Conservation (phyloP, 2,797 vertebrate species). For the Babyrousa celebensis region DNA sequence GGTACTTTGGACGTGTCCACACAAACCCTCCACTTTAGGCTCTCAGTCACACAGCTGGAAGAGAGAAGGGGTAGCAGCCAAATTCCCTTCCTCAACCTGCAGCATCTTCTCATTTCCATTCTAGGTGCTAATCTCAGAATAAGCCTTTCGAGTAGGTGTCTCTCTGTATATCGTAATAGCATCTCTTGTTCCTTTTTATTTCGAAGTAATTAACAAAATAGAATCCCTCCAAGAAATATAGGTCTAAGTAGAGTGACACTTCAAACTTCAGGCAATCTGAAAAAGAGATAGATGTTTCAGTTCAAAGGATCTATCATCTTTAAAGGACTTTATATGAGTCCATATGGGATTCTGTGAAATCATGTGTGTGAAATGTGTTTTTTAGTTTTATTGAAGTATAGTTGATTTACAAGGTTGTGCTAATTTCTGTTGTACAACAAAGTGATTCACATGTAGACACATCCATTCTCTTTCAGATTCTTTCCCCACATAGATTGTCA, state of each 20-base stretch:
- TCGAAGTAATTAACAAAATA: conserved; percentile 62
- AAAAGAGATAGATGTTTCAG: conserved; percentile 52
- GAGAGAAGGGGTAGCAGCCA: conserved; percentile 1
- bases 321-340: neutral
- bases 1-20: neutral
- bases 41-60: neutral
- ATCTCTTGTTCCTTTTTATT: conserved; percentile 49
- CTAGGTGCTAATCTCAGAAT: conserved; percentile 41
- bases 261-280: conserved; percentile 43
- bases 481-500: too few species aligned
- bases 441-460: too few species aligned
- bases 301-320: conserved; percentile 46
- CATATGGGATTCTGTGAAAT: neutral
- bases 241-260: conserved; percentile 47
- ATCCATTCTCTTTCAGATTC: too few species aligned
- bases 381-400: too few species aligned
- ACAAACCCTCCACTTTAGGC: neutral
- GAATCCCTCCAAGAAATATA: conserved; percentile 17
- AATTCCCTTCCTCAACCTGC: neutral
- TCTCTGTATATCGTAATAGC: neutral
- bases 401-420: too few species aligned
- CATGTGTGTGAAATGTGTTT: neutral
- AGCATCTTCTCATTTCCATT: conserved; percentile 54
- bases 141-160: conserved; percentile 23
- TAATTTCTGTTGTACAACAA: too few species aligned